Base-by-base conservation (phyloP, 2,888 invertebrate genomes). In the Dryobotodes eremita region DNA sequence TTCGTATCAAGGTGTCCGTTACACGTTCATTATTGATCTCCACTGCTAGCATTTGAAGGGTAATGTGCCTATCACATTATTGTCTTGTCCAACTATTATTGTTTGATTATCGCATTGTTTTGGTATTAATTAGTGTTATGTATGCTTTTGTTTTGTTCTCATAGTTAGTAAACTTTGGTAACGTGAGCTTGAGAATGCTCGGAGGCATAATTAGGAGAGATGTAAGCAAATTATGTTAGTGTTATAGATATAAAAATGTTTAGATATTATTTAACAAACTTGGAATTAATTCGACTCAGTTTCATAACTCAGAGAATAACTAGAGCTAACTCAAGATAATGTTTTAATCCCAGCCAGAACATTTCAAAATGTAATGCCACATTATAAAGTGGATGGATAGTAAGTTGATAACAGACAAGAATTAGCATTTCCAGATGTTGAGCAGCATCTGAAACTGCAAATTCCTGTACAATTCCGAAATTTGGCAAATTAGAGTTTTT, bases 151-250 rank as follows among this genome's bases (percentile, higher is more conserved):
- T 85, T 85, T 62, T 13, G 57, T 31, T 50, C 8, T 62, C n/a
- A 20, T 50, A 76, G 84, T 80, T 76, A 23, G 73, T 66, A 74
- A 78, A 84, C 82, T 78, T 73, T 42, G 50, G 77, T 78, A 82
- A 75, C 31, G 73, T 74, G n/a, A 77, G 77, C 71, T 53, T n/a
- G 46, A 53, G 50, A 71, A 7, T 46, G 77, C 62, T 82, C 15
- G 62, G 7, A 82, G 82, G 82, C 66, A 71, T 81, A 4, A 53
- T 77, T 77, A 82, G 36, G 68, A 71, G 31, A 26, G 26, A 69
- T 59, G 57, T 53, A 36, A 57, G 42, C 31, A 46, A 71, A 68
- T n/a, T 57, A 50, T 66, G n/a, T 62, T 68, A 53, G 48, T 55
- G 31, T 75, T 31, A 46, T 11, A n/a, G 20, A 55, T 36, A 6